These are phyloP conservation scores for Lophochroa leadbeateri DNA, from an alignment of 2,113 vertebrate species.

Conservation along the genomic window DNA sequence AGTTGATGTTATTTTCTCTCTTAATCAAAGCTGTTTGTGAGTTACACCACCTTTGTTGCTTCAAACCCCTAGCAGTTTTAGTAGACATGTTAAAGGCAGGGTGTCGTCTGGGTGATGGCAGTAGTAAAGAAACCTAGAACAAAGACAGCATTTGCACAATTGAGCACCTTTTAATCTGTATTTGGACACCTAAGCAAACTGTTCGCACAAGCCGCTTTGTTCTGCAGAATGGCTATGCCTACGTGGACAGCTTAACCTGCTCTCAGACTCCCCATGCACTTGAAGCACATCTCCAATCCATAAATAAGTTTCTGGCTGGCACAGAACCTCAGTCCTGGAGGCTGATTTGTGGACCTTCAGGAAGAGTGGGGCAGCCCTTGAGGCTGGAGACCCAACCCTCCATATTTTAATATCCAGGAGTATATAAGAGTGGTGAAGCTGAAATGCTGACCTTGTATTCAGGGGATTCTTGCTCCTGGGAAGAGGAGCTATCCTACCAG, in stretches of 20 bases:
- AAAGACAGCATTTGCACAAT: neutral
- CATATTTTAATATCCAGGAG: neutral
- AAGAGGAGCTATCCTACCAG: neutral
- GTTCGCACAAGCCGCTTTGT: neutral
- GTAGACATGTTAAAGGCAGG: neutral
- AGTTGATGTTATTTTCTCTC: neutral
- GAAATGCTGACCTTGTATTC: neutral
- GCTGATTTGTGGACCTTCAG: neutral
- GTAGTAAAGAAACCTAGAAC: neutral
- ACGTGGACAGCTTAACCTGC: neutral
- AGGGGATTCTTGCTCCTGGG: neutral
- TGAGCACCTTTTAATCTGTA: neutral
- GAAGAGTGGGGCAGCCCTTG: fast-evolving
- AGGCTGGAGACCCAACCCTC: neutral
- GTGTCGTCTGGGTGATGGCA: fast-evolving
- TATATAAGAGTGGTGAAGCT: neutral
- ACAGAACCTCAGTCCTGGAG: neutral
- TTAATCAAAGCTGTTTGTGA: neutral
- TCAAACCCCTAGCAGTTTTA: neutral
- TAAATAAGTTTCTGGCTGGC: neutral
- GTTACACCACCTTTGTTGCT: neutral
- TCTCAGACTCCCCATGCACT: neutral
- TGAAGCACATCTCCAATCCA: neutral
- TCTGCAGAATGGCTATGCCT: neutral
- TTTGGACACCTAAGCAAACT: neutral